These are phyloP conservation scores for Drosophila sproati DNA, from an alignment of 1,140 invertebrate genomes.

Conservation along the genomic window DNA sequence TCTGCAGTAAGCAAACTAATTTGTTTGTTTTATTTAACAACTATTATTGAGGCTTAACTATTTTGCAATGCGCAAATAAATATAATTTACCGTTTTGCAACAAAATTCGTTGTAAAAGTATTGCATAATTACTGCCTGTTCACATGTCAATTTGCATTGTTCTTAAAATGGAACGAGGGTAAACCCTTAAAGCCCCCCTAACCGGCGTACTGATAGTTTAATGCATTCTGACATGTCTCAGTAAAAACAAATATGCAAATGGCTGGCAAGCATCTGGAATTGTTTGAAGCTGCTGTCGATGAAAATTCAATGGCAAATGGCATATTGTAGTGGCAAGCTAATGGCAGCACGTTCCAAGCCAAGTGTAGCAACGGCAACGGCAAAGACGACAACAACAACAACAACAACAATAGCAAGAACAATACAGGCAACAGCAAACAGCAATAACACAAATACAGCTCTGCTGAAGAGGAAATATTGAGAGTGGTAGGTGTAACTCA, in stretches of 20 bases:
- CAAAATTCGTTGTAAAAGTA: slow-evolving; percentile 26
- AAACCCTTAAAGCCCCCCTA: slow-evolving; percentile 26
- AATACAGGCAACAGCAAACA: background rate
- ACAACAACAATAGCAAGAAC: no score
- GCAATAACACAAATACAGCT: slow-evolving; percentile 3
- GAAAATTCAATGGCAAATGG: slow-evolving; percentile 76
- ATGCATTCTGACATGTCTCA: slow-evolving; percentile 68
- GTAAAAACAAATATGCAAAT: slow-evolving; percentile 81
- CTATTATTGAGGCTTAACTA: background rate
- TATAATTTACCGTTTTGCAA: no score
- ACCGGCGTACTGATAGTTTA: slow-evolving; percentile 39
- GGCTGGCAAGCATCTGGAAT: slow-evolving; percentile 67
- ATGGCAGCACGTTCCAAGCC: slow-evolving; percentile 63
- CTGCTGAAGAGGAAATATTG: background rate
- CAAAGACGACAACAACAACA: background rate
- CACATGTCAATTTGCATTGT: slow-evolving; percentile 73
- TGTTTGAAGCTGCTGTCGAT: slow-evolving; percentile 66
- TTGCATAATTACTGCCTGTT: slow-evolving; percentile 61
- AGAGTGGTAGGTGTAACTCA: background rate
- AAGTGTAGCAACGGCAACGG: background rate
- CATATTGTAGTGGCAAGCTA: slow-evolving; percentile 74
- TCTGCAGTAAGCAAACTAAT: no score
- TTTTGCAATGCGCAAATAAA: background rate
- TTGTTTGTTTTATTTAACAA: background rate
- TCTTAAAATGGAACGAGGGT: slow-evolving; percentile 29